Conservation (phyloP, 1,140 invertebrate species). For the Stratiolaelaps scimitus region DNA sequence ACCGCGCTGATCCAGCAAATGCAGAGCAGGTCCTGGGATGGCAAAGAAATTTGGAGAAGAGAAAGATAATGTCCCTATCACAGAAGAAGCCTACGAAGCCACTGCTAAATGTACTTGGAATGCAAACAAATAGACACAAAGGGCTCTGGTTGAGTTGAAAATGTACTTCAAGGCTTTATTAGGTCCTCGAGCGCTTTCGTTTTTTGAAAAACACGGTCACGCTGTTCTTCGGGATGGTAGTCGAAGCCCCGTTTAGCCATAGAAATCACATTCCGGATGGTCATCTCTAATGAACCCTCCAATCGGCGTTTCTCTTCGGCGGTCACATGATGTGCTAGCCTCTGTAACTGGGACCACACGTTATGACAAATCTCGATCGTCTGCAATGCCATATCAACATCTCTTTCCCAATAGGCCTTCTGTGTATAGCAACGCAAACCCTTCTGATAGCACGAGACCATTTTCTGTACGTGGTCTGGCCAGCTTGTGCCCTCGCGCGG, state of each 20-base stretch:
- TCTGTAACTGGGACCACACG: not conserved
- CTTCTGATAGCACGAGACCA: slow-evolving; percentile 47
- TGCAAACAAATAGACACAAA: too few relatives aligned
- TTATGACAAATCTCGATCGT: not conserved
- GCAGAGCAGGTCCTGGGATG: too few relatives aligned
- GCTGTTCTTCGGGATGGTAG: not conserved
- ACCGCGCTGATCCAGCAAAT: too few relatives aligned
- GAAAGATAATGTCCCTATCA: too few relatives aligned
- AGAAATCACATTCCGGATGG: not conserved
- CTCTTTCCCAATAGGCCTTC: slow-evolving; percentile 49
- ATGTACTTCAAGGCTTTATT: too few relatives aligned
- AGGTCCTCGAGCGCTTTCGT: too few relatives aligned
- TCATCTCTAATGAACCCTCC: not conserved
- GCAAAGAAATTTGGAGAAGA: too few relatives aligned
- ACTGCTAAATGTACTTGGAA: too few relatives aligned
- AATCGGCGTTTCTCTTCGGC: not conserved
- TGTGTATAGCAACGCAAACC: slow-evolving; percentile 45
- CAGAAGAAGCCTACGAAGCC: too few relatives aligned
- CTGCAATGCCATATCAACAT: slow-evolving; percentile 34
- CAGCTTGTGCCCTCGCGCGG: slow-evolving; percentile 38
- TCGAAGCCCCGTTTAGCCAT: not conserved
- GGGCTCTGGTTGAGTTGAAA: too few relatives aligned
- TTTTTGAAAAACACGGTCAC: too few relatives aligned
- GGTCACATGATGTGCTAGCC: not conserved
- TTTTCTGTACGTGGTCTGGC: slow-evolving; percentile 44